Base-by-base conservation (phyloP, 2,797 vertebrate genomes). In the Taenioides sp. region DNA sequence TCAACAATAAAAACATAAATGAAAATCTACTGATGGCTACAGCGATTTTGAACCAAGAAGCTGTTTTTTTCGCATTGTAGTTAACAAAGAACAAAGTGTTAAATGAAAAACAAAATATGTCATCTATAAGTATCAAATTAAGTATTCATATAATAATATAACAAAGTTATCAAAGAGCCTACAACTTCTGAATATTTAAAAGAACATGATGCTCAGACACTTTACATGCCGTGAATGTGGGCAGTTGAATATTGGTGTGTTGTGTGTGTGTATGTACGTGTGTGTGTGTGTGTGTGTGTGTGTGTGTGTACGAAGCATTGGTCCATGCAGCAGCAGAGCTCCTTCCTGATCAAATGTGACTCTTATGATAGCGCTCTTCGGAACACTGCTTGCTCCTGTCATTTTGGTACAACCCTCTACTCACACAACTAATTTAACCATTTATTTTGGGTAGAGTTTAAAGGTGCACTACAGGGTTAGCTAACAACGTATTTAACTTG, bases 261-360 rank as follows among this genome's bases (percentile, higher is more conserved):
- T 73, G 69, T 75, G 37, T 12, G 37, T 12, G 37, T 40, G 31
- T 40, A 11, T 3, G 40, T 43, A 34, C 7, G 43, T 16, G 14
- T 17, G 14, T 47, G 14, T 14, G 14, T 47, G 50, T n/a, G 50
- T 52, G 50, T 52, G 5, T 7, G 50, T 20, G 50, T 52, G 50
- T 6, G 50, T n/a, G 50, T 52, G 50, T 52, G 18, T 52, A 18
- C 20, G 49, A 85, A 76, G 82, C 86, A 89, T 67, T 68, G 85
- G 84, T 79, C 85, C 87, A 88, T 91, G 87, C 91, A 90, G 74
- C 75, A 86, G 84, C 74, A 79, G 72, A 86, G 72, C 81, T 84
- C 81, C 78, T 88, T 80, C 75, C 78, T 90, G 86, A 91, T 91
- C 86, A 91, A 91, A 92, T 87, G 86, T 91, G 92, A 91, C 88